A percentile compares a stretch with the other conserved stretches of the same genome.
Evolutionary conservation across 2,113 vertebrate species (phyloP).

Genomic region (Mola mola): DNA sequence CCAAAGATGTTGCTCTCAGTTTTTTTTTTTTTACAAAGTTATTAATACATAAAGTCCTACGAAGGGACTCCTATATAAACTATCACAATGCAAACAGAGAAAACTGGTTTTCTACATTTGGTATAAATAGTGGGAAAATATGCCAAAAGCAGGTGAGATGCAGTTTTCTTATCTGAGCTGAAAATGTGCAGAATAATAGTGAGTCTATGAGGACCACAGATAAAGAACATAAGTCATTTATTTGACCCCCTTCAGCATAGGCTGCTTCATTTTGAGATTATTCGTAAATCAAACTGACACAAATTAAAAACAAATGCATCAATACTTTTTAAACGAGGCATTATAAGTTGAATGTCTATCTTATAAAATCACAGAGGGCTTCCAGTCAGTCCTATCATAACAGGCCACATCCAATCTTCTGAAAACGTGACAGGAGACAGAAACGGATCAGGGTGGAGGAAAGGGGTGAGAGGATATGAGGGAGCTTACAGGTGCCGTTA

Average conservation of each 20-base stretch:
- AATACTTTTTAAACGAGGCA: conserved; percentile 21
- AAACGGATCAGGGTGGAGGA: conserved; percentile 19
- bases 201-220: too few species aligned
- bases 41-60: background rate
- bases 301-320: too few species aligned
- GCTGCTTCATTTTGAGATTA: background rate
- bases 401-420: conserved; percentile 52
- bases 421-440: conserved; percentile 40
- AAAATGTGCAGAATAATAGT: background rate
- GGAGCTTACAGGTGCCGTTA: conserved; percentile 57
- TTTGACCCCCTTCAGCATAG: too few species aligned
- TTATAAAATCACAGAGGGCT: conserved; percentile 45
- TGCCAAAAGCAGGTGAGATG: too few species aligned
- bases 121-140: too few species aligned
- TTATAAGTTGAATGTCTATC: conserved; percentile 10
- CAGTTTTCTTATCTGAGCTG: background rate
- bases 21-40: background rate
- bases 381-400: conserved; percentile 37
- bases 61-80: background rate
- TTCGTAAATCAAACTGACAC: too few species aligned
- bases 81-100: background rate
- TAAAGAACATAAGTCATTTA: background rate
- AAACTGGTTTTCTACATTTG: background rate
- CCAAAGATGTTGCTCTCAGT: background rate
- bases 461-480: conserved; percentile 53